Evolutionary conservation across 1,140 invertebrate species (phyloP), one percentile per base, ranked within the genome.

Genomic region (Geopemphigus sp.): DNA sequence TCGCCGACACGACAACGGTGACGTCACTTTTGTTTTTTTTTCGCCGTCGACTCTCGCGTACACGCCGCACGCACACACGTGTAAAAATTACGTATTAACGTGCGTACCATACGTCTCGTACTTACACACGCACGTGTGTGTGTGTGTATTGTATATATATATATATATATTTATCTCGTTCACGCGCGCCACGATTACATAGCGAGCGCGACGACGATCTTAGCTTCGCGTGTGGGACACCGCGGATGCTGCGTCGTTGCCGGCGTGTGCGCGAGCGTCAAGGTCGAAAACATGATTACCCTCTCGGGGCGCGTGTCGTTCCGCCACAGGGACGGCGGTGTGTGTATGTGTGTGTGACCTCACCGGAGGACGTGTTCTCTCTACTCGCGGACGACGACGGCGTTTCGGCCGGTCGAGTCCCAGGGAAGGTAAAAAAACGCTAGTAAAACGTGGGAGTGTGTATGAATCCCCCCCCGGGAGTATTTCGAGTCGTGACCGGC

Each of bases 11-110:
- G 54, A 76, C 72, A 78, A 45, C 26, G 63, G 50, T 78, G 74
- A 78, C 74, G 74, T 78, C 74, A 78, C 57, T 61, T 57, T 78
- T 78, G 74, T 78, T 74, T 73, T 73, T 59, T 50, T 45, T 63
- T 74, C 54, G n/a, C 19, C n/a, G 6, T 19, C 1, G 26, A 14
- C 26, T 8, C 26, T 8, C 32, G 32, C 32, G 17, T 63, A 63
- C 15, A 32, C 5, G 22, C 22, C 19, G 15, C 15, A 17, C 15
- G 53, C 15, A 54, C 22, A 12, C 56, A 26, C 22, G 22, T 26
- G 66, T 68, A 68, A n/a, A 39, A 24, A 17, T 24, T 50, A 50
- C 45, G n/a, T 50, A 68, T 26, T 39, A 8, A 39, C 32, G 5
- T 1, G 32, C 10, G 12, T 15, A n/a, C 3, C 32, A 10, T 66